These are phyloP conservation scores for Drosophila dunni DNA, from an alignment of 1,140 invertebrate genomes.

Conservation along the genomic window DNA sequence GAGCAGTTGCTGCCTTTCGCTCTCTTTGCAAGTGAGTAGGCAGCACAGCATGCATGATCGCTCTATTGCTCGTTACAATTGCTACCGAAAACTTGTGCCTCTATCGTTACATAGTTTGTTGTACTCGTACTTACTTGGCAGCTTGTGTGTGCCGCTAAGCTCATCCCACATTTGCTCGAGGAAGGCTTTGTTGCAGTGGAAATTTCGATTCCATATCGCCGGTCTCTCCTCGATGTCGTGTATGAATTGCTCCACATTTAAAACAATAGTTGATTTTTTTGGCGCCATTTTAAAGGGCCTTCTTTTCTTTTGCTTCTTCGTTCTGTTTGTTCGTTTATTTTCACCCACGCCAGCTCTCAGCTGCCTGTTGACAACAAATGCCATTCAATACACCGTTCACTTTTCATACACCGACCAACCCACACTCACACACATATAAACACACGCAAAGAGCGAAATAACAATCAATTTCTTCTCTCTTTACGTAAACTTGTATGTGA, in stretches of 20 bases:
- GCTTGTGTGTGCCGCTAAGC: slow-evolving; percentile 72
- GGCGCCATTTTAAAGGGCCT: slow-evolving; percentile 70
- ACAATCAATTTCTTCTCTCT: not conserved
- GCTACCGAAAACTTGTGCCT: slow-evolving; percentile 21
- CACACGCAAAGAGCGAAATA: not conserved
- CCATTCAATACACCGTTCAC: slow-evolving; percentile 35
- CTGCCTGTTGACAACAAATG: slow-evolving; percentile 51
- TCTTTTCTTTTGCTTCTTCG: slow-evolving; percentile 25
- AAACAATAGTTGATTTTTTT: slow-evolving; percentile 82
- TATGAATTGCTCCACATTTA: slow-evolving; percentile 84
- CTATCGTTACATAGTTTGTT: slow-evolving; percentile 1
- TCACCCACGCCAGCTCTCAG: slow-evolving; percentile 18
- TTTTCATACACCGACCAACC: not conserved
- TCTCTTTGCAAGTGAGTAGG: not conserved
- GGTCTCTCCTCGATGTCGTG: slow-evolving; percentile 81
- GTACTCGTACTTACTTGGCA: slow-evolving; percentile 71
- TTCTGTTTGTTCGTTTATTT: slow-evolving; percentile 30
- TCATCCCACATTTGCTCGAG: slow-evolving; percentile 84
- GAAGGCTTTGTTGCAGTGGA: slow-evolving; percentile 83
- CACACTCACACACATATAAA: not conserved
- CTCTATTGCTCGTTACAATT: not conserved
- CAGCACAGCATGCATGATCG: slow-evolving; percentile 6
- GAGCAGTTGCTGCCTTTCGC: not conserved
- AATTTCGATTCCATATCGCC: slow-evolving; percentile 84
- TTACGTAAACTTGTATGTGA: not conserved